Evolutionary conservation across 2,888 invertebrate species (phyloP), one percentile per base, ranked within the genome.

Genomic region (Tigriopus californicus): DNA sequence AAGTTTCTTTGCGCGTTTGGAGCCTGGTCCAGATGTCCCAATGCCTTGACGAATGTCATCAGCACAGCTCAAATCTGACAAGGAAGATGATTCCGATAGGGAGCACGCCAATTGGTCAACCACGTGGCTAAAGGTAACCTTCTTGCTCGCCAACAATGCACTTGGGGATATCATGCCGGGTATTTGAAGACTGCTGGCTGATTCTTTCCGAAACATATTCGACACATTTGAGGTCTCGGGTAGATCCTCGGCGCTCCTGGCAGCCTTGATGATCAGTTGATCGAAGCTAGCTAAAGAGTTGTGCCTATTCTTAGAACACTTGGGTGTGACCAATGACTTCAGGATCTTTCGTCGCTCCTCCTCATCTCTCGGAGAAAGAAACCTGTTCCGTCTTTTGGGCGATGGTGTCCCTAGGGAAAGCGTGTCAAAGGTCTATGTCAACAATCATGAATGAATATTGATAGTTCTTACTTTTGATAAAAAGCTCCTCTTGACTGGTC

Each of bases 341-440:
- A 85, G 74, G 61, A 85, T 83, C 72, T 82, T 82, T 67, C 82
- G 83, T 70, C 83, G 83, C 71, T 84, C 83, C 10, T 63, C 63
- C 41, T 82, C 80, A 41, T 66, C 61, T 80, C 82, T 11, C 81
- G 81, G 83, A 22, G 83, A 83, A 10, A 83, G 83, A 70, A 83
- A 83, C 72, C 83, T 83, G 65, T 83, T 77, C 72, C 83, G 82
- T 73, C 83, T 82, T 66, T 83, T 78, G 53, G 83, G 83, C 58
- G 83, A 83, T 33, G 83, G 83, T 46, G 82, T 80, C 68, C 82
- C 83, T 84, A 74, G 18, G 18, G 51, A 41, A 61, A 22, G 13
- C 24, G 2, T 20, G 60, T 40, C n/a, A 47, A 5, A 13, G 11
- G 10, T 47, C 11, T 47, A 5, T 13, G 6, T 47, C 15, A 46